These are phyloP conservation scores for Gopherus flavomarginatus DNA, from an alignment of 2,113 vertebrate species.

Conservation along the genomic window DNA sequence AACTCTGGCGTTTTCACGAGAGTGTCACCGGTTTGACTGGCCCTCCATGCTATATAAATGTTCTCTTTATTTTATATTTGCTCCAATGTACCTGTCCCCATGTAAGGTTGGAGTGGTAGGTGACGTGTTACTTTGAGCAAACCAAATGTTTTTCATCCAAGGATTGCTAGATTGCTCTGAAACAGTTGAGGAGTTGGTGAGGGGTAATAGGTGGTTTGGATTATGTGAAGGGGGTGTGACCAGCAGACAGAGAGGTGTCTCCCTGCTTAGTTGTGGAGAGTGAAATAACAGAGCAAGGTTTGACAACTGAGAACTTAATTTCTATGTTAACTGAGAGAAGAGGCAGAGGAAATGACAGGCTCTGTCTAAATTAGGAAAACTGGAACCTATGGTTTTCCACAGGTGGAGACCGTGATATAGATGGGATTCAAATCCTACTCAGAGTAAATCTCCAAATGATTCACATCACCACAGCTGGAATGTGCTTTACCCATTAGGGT, in stretches of 20 bases:
- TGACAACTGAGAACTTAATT: neutral
- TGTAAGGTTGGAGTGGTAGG: constrained; percentile 41
- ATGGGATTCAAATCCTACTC: neutral
- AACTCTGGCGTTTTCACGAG: neutral
- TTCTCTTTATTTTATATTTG: constrained; percentile 19
- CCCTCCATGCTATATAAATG: constrained; percentile 52
- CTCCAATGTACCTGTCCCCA: constrained; percentile 43
- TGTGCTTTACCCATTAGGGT: neutral
- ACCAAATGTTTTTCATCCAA: constrained; percentile 31
- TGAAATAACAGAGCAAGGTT: constrained; percentile 10
- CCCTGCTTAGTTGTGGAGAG: constrained; percentile 43
- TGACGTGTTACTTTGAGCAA: constrained; percentile 41
- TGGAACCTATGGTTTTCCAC: neutral
- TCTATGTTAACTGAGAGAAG: constrained; percentile 22
- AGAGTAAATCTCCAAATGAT: neutral
- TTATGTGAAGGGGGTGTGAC: neutral
- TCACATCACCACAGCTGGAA: neutral
- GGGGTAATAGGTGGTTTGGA: constrained; percentile 51
- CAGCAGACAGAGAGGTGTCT: constrained; percentile 54
- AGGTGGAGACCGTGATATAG: neutral
- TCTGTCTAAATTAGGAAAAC: neutral
- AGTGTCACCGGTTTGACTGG: constrained; percentile 39
- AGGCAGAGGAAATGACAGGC: neutral
- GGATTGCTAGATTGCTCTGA: neutral
- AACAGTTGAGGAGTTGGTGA: constrained; percentile 8